A percentile compares a stretch with the other conserved stretches of the same genome.
Conservation (phyloP, 2,888 invertebrate genomes). For the Xestobium rufovillosum region DNA sequence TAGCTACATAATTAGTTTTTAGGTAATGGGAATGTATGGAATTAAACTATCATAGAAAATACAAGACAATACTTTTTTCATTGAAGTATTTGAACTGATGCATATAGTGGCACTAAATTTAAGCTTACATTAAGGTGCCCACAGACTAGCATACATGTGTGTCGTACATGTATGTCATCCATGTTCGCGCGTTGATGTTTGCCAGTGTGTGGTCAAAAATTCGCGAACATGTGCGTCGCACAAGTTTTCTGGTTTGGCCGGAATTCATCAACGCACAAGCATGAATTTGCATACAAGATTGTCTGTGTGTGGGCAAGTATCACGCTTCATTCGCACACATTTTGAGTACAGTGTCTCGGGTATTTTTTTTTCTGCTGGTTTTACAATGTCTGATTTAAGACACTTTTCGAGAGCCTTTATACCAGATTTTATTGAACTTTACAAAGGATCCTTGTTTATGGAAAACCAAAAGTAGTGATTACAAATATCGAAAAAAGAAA, state of each 20-base stretch:
- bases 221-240: conserved; percentile 4
- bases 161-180: background rate
- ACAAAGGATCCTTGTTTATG: conserved; percentile 6
- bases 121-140: too few species aligned
- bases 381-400: conserved; percentile 6
- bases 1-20: too few species aligned
- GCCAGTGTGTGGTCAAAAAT: conserved; percentile 6
- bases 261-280: conserved; percentile 10
- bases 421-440: conserved; percentile 3
- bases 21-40: too few species aligned
- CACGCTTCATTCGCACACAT: background rate
- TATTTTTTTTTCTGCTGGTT: background rate
- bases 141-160: conserved; percentile 4
- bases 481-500: too few species aligned
- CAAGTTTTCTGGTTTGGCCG: conserved; percentile 6
- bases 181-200: conserved; percentile 6
- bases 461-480: conserved; percentile 4
- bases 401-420: conserved; percentile 3
- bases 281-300: conserved; percentile 9
- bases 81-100: too few species aligned
- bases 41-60: too few species aligned
- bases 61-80: too few species aligned
- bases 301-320: conserved; percentile 3
- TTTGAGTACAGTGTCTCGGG: background rate
- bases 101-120: too few species aligned